These are phyloP conservation scores for Hypsopygia costalis DNA, from an alignment of 2,888 invertebrate species.

Conservation along the genomic window DNA sequence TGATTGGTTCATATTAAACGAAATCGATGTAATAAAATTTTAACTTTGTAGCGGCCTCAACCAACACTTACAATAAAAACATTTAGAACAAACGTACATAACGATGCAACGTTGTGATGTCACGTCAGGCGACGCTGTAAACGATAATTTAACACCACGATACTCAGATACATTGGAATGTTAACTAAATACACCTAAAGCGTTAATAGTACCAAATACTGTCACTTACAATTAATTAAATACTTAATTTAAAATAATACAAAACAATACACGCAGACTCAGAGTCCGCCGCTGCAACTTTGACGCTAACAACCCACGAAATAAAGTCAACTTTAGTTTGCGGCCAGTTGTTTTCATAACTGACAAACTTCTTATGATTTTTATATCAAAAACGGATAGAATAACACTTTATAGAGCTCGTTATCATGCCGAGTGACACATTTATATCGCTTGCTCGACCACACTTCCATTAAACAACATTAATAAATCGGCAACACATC, in stretches of 20 bases:
- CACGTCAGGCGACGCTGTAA: slow-evolving; percentile 29
- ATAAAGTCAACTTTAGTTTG: neutral
- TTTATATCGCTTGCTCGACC: slow-evolving; percentile 9
- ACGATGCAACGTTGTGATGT: slow-evolving; percentile 37
- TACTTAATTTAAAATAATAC: slow-evolving; percentile 53
- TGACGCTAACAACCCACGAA: slow-evolving; percentile 16
- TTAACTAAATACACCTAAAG: slow-evolving; percentile 62
- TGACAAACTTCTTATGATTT: neutral
- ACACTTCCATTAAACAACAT: slow-evolving; percentile 18
- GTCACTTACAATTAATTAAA: slow-evolving; percentile 56
- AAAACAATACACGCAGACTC: slow-evolving; percentile 39
- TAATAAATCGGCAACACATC: slow-evolving; percentile 40
- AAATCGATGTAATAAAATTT: no score
- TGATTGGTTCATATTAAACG: no score
- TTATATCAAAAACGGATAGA: slow-evolving; percentile 6
- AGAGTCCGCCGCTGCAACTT: slow-evolving; percentile 18
- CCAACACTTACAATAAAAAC: slow-evolving; percentile 18
- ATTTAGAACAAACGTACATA: slow-evolving; percentile 23
- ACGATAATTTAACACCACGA: slow-evolving; percentile 16
- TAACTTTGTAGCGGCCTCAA: slow-evolving; percentile 1
- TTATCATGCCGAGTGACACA: slow-evolving; percentile 10
- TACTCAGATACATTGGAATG: slow-evolving; percentile 60
- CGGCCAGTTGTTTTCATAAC: neutral
- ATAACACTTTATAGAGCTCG: neutral
- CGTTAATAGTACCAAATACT: slow-evolving; percentile 68